phyloP scores from a whole-genome alignment of 1,140 invertebrate species.

The Calephelis virginiensis region DNA sequence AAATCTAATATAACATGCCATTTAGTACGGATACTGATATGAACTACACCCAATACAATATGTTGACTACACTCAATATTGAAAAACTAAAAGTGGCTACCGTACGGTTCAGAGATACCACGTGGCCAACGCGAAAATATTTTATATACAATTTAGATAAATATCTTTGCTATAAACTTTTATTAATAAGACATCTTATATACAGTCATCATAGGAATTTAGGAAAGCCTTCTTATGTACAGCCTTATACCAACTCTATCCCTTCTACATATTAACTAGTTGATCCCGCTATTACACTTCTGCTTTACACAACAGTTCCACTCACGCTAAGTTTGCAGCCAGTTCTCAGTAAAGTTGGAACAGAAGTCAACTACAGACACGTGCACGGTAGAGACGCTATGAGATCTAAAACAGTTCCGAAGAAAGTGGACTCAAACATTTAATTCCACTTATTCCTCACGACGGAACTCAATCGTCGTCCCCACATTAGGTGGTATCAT shows the following conservation, averaged over 20 bases:
- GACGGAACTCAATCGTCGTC: slow-evolving; percentile 85
- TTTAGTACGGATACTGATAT: slow-evolving; percentile 10
- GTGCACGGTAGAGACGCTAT: slow-evolving; percentile 36
- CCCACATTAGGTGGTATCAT: slow-evolving; percentile 95
- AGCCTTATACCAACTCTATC: slow-evolving; percentile 51
- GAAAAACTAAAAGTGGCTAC: slow-evolving; percentile 17
- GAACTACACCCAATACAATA: slow-evolving; percentile 20
- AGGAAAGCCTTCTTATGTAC: slow-evolving; percentile 47
- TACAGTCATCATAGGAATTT: slow-evolving; percentile 38
- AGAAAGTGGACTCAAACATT: slow-evolving; percentile 57
- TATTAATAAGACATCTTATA: slow-evolving; percentile 27
- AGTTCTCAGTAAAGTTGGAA: slow-evolving; percentile 15
- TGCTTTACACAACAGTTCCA: slow-evolving; percentile 24
- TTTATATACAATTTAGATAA: slow-evolving; percentile 15
- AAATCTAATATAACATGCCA: slow-evolving; percentile 8
- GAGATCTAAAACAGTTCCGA: slow-evolving; percentile 27
- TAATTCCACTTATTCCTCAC: slow-evolving; percentile 83
- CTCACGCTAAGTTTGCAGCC: slow-evolving; percentile 10
- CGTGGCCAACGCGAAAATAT: slow-evolving; percentile 15
- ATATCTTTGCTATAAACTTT: slow-evolving; percentile 20
- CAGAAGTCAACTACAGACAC: slow-evolving; percentile 22
- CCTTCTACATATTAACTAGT: slow-evolving; percentile 62
- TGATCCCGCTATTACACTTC: slow-evolving; percentile 69
- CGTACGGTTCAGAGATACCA: slow-evolving; percentile 18
- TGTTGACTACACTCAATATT: slow-evolving; percentile 16